phyloP scores from a whole-genome alignment of 2,888 invertebrate species.

The Tuta absoluta region DNA sequence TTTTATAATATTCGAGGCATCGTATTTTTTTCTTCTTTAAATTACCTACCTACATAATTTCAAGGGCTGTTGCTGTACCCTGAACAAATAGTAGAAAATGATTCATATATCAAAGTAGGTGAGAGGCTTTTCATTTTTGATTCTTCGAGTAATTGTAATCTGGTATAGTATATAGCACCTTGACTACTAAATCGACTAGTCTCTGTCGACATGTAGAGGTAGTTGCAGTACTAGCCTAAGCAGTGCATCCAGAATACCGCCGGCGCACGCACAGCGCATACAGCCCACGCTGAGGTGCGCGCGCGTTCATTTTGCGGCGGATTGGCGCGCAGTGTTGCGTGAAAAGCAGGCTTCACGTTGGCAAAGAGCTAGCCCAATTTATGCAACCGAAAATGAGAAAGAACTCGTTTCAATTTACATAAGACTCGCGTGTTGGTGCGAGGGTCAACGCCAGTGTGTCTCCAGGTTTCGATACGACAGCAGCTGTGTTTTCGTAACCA shows the following conservation, averaged over 20 bases:
- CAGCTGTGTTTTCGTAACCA: constrained; percentile 40
- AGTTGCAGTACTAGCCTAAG: neutral
- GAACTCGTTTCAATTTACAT: constrained; percentile 71
- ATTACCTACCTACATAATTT: no score
- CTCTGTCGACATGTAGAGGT: neutral
- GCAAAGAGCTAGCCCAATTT: constrained; percentile 70
- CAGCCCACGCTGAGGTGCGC: constrained; percentile 34
- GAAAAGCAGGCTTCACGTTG: constrained; percentile 69
- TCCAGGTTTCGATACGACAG: constrained; percentile 47
- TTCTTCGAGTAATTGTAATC: neutral
- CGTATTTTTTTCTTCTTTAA: no score
- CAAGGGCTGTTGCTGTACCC: no score
- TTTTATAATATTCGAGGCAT: no score
- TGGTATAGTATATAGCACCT: neutral
- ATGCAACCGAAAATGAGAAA: constrained; percentile 75
- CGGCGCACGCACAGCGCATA: constrained; percentile 33
- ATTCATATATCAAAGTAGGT: neutral
- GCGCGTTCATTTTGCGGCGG: constrained; percentile 59
- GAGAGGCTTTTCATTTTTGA: neutral
- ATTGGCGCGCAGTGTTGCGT: constrained; percentile 68
- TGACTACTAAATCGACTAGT: neutral
- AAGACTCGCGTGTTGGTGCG: constrained; percentile 52
- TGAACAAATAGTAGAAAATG: no score
- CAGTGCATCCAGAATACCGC: constrained; percentile 2
- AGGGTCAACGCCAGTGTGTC: constrained; percentile 60